Base-by-base conservation (phyloP, 2,797 vertebrate species). In the Gobio occitaniae region DNA sequence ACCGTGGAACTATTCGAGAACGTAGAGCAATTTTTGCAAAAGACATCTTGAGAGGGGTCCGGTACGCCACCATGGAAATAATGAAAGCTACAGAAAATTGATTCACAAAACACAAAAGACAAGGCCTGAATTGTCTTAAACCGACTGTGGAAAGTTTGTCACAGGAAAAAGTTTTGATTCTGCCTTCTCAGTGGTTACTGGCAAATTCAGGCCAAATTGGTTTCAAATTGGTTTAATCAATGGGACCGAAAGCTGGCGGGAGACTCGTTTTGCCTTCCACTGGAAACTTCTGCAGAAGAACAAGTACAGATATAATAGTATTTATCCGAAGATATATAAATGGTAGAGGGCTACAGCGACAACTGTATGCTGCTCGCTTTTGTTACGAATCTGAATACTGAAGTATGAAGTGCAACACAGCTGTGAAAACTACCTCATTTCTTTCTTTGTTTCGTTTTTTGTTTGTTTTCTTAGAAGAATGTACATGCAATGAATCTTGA, bases 381-480 rank as follows among this genome's bases (percentile, higher is more conserved):
- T 83, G 66, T 84, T 68, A 82, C 36, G 48, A 86, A 88, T 82
- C 88, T 84, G 80, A 89, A 93, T 71, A 86, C 91, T 92, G 76
- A 92, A 86, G 85, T 86, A 88, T 90, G 72, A 87, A 85, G 86
- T 89, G 89, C 85, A 87, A 87, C 61, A 50, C 82, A 90, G 86
- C 87, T 87, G 84, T 61, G 52, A 89, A 89, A 88, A 85, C 88
- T 89, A 87, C 90, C 91, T 93, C 89, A 89, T 89, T 90, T 84
- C 70, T 80, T 85, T 71, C 85, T 82, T 52, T 41, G 32, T 50
- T 76, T 50, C 61, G 52, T 78, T 50, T 84, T 77, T 78, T 83
- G 41, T 70, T 68, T 66, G 48, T 72, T 87, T 84, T 80, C 61
- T 68, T 80, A 86, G 85, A 82, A 79, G 82, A 75, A 77, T 79